These are phyloP conservation scores for Caenorhabditis becei DNA, from an alignment of 2,888 invertebrate genomes.

Conservation along the genomic window DNA sequence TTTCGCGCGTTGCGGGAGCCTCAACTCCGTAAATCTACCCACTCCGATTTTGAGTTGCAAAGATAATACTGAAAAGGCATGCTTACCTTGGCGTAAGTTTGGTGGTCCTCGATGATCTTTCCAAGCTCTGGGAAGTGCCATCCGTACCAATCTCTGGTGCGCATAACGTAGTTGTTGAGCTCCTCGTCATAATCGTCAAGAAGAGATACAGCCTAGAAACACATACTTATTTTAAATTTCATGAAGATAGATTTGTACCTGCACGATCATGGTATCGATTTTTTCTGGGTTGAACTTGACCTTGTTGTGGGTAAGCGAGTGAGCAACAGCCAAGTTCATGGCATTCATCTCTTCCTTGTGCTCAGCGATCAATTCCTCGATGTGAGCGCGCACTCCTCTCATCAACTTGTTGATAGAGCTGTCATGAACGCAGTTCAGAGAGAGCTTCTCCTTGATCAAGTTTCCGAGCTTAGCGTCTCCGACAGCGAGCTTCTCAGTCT, in stretches of 20 bases:
- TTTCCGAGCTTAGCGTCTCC: constrained; percentile 96
- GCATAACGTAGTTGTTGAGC: constrained; percentile 97
- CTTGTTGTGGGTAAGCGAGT: constrained; percentile 90
- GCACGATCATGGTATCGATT: constrained; percentile 98
- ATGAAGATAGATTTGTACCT: constrained; percentile 76
- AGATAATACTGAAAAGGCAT: too few species aligned
- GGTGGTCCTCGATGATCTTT: constrained; percentile 95
- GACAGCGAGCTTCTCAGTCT: constrained; percentile 92
- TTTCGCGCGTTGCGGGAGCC: too few species aligned
- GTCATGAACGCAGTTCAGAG: constrained; percentile 91
- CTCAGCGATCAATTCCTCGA: constrained; percentile 91
- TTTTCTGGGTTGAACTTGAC: constrained; percentile 99
- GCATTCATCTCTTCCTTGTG: constrained; percentile 87
- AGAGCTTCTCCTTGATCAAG: constrained; percentile 94
- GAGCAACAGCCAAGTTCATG: constrained; percentile 94
- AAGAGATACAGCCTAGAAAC: constrained; percentile 84
- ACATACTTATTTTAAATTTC: background rate
- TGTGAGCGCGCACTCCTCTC: constrained; percentile 95
- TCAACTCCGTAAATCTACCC: too few species aligned
- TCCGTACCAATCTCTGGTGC: constrained; percentile 95
- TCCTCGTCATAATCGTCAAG: constrained; percentile 98
- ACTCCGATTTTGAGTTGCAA: too few species aligned
- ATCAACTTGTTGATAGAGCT: constrained; percentile 90
- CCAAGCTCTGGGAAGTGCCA: constrained; percentile 99
- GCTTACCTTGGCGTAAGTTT: constrained; percentile 89